Evolutionary conservation across 2,113 vertebrate genomes (phyloP), one percentile per base, ranked within the genome.

Genomic region (Neogobius melanostomus): DNA sequence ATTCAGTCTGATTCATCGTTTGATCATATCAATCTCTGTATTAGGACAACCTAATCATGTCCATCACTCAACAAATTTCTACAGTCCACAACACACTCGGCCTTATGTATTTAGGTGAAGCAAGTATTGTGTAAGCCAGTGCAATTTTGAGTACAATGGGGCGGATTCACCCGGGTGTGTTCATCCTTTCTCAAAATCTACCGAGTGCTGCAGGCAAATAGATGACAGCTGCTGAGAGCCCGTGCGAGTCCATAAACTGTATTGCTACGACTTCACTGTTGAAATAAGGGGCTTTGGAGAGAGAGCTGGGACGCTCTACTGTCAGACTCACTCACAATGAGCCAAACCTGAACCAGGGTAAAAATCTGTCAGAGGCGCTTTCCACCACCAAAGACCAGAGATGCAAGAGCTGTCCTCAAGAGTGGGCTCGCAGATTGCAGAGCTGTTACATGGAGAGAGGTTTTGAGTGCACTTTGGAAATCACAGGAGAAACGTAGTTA

Each of bases 181-280:
- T 42, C 17, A 42, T 42, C 67, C 42, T 68, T 48, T 16, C 71
- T 47, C 64, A 68, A 61, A 66, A 76, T 62, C 52, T 48, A 43
- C 43, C 11, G 7, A 3, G 68, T n/a, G 72, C 64, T 59, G 42
- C 10, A 21, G 53, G 51, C 63, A 67, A 73, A 71, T 59, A 59
- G 63, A 72, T 75, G 67, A 79, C 68, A 81, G 80, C 60, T 85
- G 67, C 72, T 82, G 53, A 52, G 60, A 71, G 62, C 65, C 50
- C 4, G 49, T 71, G 70, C 68, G 49, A 74, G 60, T 21, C 48
- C 21, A 61, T 15, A 61, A 15, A 74, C 17, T 54, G 8, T 44
- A 17, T 60, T 28, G 74, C 42, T 16, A 42, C 76, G 53, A 74
- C 1, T 77, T 64, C 44, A 12, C 6, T 70, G 57, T 17, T 72